phyloP scores from a whole-genome alignment of 2,113 vertebrate genomes.

The Ctenomys sociabilis region DNA sequence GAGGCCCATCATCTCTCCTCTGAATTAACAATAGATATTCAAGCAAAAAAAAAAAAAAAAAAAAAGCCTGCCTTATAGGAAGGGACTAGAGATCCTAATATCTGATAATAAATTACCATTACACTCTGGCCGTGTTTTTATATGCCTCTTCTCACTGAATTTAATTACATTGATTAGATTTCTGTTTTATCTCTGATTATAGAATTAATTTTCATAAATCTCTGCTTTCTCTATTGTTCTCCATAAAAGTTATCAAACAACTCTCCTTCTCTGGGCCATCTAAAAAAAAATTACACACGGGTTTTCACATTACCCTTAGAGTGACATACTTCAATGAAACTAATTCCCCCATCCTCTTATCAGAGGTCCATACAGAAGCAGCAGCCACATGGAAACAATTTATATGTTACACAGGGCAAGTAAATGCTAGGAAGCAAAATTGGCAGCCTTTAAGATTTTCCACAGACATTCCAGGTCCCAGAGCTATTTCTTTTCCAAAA shows the following conservation, averaged over 20 bases:
- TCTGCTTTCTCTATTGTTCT: constrained; percentile 56
- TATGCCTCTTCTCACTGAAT: constrained; percentile 76
- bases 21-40: constrained; percentile 53
- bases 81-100: constrained; percentile 40
- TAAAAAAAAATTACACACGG: constrained; percentile 64
- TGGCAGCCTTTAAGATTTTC: constrained; percentile 77
- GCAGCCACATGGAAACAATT: constrained; percentile 75
- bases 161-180: constrained; percentile 76
- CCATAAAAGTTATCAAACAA: constrained; percentile 75
- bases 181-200: constrained; percentile 77
- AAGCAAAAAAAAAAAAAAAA: not conserved
- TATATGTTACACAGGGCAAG: constrained; percentile 74
- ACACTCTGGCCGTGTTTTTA: constrained; percentile 63
- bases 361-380: constrained; percentile 80
- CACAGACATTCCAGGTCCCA: constrained; percentile 73
- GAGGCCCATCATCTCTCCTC: not conserved
- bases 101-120: constrained; percentile 76
- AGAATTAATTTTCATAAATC: constrained; percentile 82
- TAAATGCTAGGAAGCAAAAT: constrained; percentile 80
- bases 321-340: constrained; percentile 80
- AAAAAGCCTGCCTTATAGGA: constrained; percentile 48
- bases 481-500: constrained; percentile 70
- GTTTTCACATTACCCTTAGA: constrained; percentile 77
- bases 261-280: constrained; percentile 60
- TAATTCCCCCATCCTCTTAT: constrained; percentile 82